A percentile compares a stretch with the other conserved stretches of the same genome.
Conservation (phyloP, 2,888 invertebrate species). For the Perdita meconis region DNA sequence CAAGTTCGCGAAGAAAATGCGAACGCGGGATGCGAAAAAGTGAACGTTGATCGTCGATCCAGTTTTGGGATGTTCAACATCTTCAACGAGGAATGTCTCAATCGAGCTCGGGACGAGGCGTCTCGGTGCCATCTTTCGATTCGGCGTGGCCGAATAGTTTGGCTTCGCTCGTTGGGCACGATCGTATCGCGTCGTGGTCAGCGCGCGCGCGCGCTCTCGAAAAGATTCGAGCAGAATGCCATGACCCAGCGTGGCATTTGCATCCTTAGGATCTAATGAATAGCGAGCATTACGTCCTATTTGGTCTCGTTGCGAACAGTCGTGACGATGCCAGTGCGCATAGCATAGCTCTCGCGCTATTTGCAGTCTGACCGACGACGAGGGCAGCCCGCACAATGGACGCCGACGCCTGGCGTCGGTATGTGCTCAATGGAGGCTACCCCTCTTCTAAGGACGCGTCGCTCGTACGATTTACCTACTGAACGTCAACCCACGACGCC, state of each 20-base stretch:
- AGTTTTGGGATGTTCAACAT: no score
- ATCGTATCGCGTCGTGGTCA: slow-evolving; percentile 33
- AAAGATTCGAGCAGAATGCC: slow-evolving; percentile 76
- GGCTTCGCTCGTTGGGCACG: slow-evolving; percentile 49
- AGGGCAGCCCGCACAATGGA: slow-evolving; percentile 71
- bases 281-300: slow-evolving; percentile 79
- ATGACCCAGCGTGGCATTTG: slow-evolving; percentile 79
- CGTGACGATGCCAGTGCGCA: slow-evolving; percentile 75
- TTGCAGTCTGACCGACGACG: slow-evolving; percentile 72
- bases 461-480: slow-evolving; percentile 61
- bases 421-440: slow-evolving; percentile 68
- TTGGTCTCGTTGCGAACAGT: slow-evolving; percentile 77
- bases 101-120: slow-evolving; percentile 37
- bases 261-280: slow-evolving; percentile 80
- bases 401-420: slow-evolving; percentile 73
- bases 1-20: not conserved
- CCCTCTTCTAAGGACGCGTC: slow-evolving; percentile 50
- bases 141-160: slow-evolving; percentile 62
- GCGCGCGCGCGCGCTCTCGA: slow-evolving; percentile 25
- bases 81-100: slow-evolving; percentile 27
- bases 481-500: slow-evolving; percentile 52
- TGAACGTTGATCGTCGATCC: not conserved
- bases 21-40: not conserved
- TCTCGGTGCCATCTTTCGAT: slow-evolving; percentile 49
- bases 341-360: slow-evolving; percentile 79